Base-by-base conservation (phyloP, 53 echinoderm and acorn worm species). In the Mesocentrotus franciscanus region DNA sequence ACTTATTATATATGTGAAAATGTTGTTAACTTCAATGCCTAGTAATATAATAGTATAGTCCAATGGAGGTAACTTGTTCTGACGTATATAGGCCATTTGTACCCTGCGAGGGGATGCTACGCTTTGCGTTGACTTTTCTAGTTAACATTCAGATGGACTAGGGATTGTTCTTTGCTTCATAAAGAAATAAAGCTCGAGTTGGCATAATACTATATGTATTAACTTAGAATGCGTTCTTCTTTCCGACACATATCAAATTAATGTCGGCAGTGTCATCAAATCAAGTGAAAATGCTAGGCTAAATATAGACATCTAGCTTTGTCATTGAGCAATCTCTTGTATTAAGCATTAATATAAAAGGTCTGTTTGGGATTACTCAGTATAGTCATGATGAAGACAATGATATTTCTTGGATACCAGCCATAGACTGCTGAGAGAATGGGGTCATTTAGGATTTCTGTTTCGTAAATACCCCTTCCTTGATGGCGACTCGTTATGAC, bases 231-330 rank as follows among this genome's bases (percentile, higher is more conserved):
- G 22, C 56, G 56, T 87, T 29, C 29, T 58, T 34, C 49, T 42
- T 87, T 29, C 87, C 87, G 87, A 87, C 87, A 81, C 36, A 42
- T 81, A 81, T 81, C 81, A 81, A 39, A 81, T 81, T 81, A 81
- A 81, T 81, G n/a, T 87, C 58, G 87, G 87, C 87, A 87, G 58
- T 58, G 27, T 14, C 5, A 58, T n/a, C 14, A 58, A 57, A 58
- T 56, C n/a, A 57, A 16, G 55, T 84, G 84, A 76, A 76, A 76
- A 33, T 64, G 84, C 56, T 29, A 87, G 58, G 57, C 87, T 87
- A 87, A 58, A 87, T 57, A 87, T 87, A 87, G 87, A 14, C 87
- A 18, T 58, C 13, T 87, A n/a, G 57, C 87, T n/a, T 29, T 29
- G 58, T 57, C 13, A 87, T 58, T 58, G 29, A 29, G 87, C 27